Conservation (phyloP, 2,113 vertebrate species). For the Oncorhynchus gorbuscha region DNA sequence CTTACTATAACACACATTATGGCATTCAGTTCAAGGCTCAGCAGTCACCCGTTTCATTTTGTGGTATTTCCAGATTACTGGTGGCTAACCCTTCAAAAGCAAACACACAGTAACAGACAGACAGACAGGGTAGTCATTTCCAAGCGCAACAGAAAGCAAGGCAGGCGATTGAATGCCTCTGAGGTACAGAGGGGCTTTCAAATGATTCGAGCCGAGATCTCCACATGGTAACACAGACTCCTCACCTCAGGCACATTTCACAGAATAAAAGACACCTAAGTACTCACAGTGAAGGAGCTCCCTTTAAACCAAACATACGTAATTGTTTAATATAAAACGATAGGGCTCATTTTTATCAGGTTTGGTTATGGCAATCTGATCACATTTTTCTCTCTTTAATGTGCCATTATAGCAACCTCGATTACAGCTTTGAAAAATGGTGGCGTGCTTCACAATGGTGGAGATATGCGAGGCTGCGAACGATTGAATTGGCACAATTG, state of each 20-base stretch:
- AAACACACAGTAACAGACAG: not conserved
- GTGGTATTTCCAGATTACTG: not conserved
- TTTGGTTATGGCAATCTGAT: slow-evolving; percentile 33
- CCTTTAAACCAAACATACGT: slow-evolving; percentile 14
- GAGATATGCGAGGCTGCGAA: slow-evolving; percentile 9
- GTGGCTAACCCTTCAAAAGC: not conserved
- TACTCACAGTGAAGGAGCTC: not conserved
- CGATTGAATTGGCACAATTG: not conserved
- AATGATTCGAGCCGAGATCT: slow-evolving; percentile 20
- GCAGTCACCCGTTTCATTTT: not conserved
- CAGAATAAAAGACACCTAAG: slow-evolving; percentile 25
- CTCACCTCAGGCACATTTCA: slow-evolving; percentile 11
- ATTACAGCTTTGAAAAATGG: slow-evolving; percentile 32
- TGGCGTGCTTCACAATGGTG: slow-evolving; percentile 40
- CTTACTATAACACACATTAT: not conserved
- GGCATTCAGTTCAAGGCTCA: not conserved
- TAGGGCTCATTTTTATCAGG: slow-evolving; percentile 31
- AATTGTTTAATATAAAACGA: slow-evolving; percentile 17
- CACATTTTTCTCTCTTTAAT: slow-evolving; percentile 55
- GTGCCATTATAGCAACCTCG: slow-evolving; percentile 38
- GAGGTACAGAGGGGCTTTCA: slow-evolving; percentile 38
- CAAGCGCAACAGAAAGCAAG: not conserved
- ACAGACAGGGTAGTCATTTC: not conserved
- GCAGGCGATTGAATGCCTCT: slow-evolving; percentile 1
- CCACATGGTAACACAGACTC: slow-evolving; percentile 14